Base-by-base conservation (phyloP, 2,113 vertebrate genomes). In the Eidolon helvum region DNA sequence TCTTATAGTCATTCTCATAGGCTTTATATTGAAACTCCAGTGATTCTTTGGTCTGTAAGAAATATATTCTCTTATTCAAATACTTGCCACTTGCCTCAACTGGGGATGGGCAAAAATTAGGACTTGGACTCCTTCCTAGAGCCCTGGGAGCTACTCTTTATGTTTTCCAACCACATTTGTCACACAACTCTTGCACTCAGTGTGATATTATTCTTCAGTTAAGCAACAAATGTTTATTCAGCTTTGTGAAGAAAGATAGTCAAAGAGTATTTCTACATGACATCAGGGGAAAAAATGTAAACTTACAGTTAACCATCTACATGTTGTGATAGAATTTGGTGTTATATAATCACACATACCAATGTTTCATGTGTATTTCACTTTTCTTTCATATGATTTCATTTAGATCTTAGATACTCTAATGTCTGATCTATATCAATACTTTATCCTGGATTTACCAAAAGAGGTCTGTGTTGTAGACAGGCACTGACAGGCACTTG, bases 31-130 rank as follows among this genome's bases (percentile, higher is more conserved):
- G 79, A 90, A 53, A 90, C 71, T 87, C 21, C 63, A 80, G 63
- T 93, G 96, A 96, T 97, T 86, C 50, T 88, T 95, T 91, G 40
- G 83, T 97, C 98, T 99, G 84, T 98, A 98, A 98, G 30, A 95
- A 95, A 43, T 43, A 10, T 55, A 55, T 43, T 89, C 55, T 74
- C 43, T 94, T 79, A 22, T 55, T 83, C 66, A 74, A 9, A 35
- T 9, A 28, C 55, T 82, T 40, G 28, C 55, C 22, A 63, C 30
- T 66, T 95, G 8, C 38, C 28, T 95, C 35, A 74, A 24, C 61
- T 57, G 45, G 50, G 38, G 24, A 74, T 40, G 33, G 65, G 48
- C 48, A 80, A 95, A n/a, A 74, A 45, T 43, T 72, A 72, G 30
- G 26, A 72, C 40, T 35, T 78, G 12, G 26, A 21, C 63, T 40